Percentiles rank a stretch among this genome's conserved stretches.
Evolutionary conservation across 2,797 vertebrate genomes (phyloP).

Genomic region (Lates japonicus): DNA sequence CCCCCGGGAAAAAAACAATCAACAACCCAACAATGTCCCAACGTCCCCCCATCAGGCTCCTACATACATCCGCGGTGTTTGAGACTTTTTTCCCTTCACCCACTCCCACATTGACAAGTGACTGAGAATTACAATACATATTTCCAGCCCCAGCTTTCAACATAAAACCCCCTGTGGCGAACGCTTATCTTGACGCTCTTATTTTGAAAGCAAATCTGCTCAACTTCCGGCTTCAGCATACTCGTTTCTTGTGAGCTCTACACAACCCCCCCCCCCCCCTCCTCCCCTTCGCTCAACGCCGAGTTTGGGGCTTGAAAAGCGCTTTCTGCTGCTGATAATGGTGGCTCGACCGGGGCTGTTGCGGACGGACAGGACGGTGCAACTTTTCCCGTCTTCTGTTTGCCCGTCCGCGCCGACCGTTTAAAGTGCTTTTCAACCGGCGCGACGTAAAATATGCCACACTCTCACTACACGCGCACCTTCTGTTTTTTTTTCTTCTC

Average conservation of each 20-base stretch:
- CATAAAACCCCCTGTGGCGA: not conserved
- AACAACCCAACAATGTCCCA: constrained; percentile 70
- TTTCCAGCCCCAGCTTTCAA: constrained; percentile 10
- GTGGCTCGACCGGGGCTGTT: constrained; percentile 64
- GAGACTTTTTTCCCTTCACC: constrained; percentile 80
- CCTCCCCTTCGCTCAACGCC: constrained; percentile 71
- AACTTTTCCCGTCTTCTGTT: constrained; percentile 70
- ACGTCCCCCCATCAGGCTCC: constrained; percentile 70
- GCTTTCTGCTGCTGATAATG: constrained; percentile 80
- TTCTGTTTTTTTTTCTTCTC: constrained; percentile 70
- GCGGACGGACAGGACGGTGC: constrained; percentile 49
- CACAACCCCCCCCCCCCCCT: constrained; percentile 33
- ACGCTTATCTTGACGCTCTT: accelerated
- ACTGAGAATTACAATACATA: accelerated
- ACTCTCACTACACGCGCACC: constrained; percentile 70
- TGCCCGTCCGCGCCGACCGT: not conserved
- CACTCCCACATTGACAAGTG: constrained; percentile 71
- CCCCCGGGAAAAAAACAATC: not conserved
- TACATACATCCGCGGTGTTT: constrained; percentile 82
- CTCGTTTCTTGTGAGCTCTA: constrained; percentile 25
- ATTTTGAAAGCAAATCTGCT: constrained; percentile 13
- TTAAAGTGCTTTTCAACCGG: constrained; percentile 22
- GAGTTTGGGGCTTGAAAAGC: constrained; percentile 85
- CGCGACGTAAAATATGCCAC: constrained; percentile 5
- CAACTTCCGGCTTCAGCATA: constrained; percentile 32